These are phyloP conservation scores for Platycheirus rosarum DNA, from an alignment of 2,888 invertebrate species.

Conservation along the genomic window DNA sequence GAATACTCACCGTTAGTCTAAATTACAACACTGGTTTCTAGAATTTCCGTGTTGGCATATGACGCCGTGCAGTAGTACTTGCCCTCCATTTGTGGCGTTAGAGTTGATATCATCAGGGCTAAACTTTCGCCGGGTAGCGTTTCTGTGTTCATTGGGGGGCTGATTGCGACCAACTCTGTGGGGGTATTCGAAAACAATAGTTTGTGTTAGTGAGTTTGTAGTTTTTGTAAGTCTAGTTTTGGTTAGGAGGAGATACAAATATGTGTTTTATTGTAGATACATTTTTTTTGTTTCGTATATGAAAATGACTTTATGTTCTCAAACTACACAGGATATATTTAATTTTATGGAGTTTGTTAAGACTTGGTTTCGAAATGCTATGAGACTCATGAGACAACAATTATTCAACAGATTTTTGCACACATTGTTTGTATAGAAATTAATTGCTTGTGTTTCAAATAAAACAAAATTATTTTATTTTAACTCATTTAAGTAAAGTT, in stretches of 20 bases:
- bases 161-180: slow-evolving; percentile 79
- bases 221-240: slow-evolving; percentile 11
- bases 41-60: slow-evolving; percentile 88
- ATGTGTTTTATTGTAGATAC: no score
- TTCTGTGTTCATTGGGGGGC: slow-evolving; percentile 88
- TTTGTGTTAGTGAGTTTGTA: slow-evolving; percentile 8
- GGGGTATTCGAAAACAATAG: slow-evolving; percentile 35
- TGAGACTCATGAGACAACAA: slow-evolving; percentile 43
- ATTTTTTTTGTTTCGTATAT: slow-evolving; percentile 24
- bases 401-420: slow-evolving; percentile 22
- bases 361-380: slow-evolving; percentile 20
- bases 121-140: slow-evolving; percentile 86
- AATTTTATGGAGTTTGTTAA: slow-evolving; percentile 35
- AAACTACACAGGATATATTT: slow-evolving; percentile 60
- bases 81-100: slow-evolving; percentile 90
- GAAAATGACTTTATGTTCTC: slow-evolving; percentile 37
- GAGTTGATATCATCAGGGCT: slow-evolving; percentile 88
- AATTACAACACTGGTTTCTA: slow-evolving; percentile 87
- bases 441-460: not conserved
- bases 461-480: not conserved
- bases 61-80: slow-evolving; percentile 92
- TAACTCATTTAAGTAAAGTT: slow-evolving; percentile 9
- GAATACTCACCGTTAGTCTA: slow-evolving; percentile 87
- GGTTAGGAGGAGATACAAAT: slow-evolving; percentile 29
- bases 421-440: no score